Conservation (phyloP, 2,113 vertebrate genomes). For the Tor tambroides region DNA sequence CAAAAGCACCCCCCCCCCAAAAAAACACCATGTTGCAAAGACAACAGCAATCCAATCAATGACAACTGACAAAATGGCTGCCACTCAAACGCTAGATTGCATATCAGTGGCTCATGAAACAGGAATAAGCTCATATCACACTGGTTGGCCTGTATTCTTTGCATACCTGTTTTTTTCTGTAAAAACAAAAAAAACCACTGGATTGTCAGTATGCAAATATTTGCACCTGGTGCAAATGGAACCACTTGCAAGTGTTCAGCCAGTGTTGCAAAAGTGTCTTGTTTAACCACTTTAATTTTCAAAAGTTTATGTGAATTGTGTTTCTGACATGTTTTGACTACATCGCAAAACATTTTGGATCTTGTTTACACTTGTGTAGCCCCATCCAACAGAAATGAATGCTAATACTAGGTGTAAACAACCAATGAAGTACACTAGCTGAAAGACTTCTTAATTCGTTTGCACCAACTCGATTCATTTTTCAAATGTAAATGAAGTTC, state of each 20-base stretch:
- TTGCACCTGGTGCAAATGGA: not conserved
- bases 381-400: not conserved
- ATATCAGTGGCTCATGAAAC: not conserved
- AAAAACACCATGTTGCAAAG: not conserved
- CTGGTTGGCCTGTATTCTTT: not conserved
- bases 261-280: not conserved
- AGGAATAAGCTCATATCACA: not conserved
- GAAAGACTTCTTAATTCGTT: not conserved
- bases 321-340: not conserved
- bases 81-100: not conserved
- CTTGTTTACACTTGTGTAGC: not conserved
- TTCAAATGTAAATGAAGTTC: not conserved
- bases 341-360: not conserved
- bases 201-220: not conserved
- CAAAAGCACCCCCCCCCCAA: not conserved
- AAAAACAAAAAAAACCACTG: not conserved
- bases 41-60: not conserved
- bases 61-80: not conserved
- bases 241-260: not conserved
- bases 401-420: not conserved
- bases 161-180: not conserved
- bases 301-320: not conserved
- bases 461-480: not conserved
- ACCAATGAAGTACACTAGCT: not conserved
- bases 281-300: not conserved